Conservation (phyloP, 2,888 invertebrate genomes). For the Melinopterus prodromus region DNA sequence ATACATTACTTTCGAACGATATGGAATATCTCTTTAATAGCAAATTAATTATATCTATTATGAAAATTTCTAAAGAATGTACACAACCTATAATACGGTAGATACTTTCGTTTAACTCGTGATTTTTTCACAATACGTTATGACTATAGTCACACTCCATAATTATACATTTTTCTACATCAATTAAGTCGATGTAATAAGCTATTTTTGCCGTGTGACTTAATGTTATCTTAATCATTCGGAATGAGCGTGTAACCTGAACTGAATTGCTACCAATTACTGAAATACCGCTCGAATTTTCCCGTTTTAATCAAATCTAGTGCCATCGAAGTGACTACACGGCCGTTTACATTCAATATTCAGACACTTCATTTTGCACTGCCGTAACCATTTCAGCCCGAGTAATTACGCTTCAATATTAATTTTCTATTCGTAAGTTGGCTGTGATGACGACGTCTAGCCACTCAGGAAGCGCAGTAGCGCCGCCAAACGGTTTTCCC, state of each 20-base stretch:
- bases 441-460: background rate
- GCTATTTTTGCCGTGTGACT: background rate
- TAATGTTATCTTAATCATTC: background rate
- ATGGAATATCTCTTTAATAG: too few species aligned
- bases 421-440: background rate
- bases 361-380: slow-evolving; percentile 4
- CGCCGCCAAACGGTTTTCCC: background rate
- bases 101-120: background rate
- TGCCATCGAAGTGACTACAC: background rate
- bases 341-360: background rate
- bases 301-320: background rate
- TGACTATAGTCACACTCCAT: background rate
- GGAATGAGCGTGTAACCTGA: slow-evolving; percentile 4
- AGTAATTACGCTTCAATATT: background rate
- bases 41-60: too few species aligned
- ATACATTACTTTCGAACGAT: too few species aligned
- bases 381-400: background rate
- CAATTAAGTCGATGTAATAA: background rate
- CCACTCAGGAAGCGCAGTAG: background rate
- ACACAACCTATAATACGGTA: background rate
- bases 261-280: background rate
- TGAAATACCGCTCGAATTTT: slow-evolving; percentile 4
- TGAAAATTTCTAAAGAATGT: background rate
- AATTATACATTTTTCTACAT: background rate
- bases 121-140: background rate